Evolutionary conservation across 2,113 vertebrate genomes (phyloP).

Genomic region (Paracanthobrama guichenoti): DNA sequence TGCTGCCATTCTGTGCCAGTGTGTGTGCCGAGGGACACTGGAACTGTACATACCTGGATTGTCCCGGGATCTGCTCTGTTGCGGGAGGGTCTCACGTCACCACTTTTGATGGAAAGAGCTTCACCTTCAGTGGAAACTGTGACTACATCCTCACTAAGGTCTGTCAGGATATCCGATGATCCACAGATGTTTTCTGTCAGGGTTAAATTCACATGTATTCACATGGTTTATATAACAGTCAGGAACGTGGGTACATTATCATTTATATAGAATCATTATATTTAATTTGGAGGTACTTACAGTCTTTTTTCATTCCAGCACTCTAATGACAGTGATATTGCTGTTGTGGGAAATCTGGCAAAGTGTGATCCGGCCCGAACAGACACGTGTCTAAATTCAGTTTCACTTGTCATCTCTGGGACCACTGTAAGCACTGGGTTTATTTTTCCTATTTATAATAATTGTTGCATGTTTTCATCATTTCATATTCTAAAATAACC

Average conservation of each 20-base stretch:
- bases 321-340: slow-evolving; percentile 26
- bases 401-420: slow-evolving; percentile 31
- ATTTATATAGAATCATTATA: too few species aligned
- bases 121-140: slow-evolving; percentile 90
- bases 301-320: slow-evolving; percentile 1
- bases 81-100: slow-evolving; percentile 85
- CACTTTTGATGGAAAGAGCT: slow-evolving; percentile 87
- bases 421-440: slow-evolving; percentile 24
- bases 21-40: slow-evolving; percentile 77
- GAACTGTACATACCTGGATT: slow-evolving; percentile 73
- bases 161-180: background rate
- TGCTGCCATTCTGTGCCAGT: slow-evolving; percentile 59
- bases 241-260: background rate
- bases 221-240: background rate
- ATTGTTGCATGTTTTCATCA: too few species aligned
- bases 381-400: slow-evolving; percentile 44
- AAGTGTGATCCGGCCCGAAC: slow-evolving; percentile 25
- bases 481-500: too few species aligned
- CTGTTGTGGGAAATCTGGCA: slow-evolving; percentile 40
- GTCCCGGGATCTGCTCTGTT: slow-evolving; percentile 73
- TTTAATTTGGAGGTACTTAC: background rate
- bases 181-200: background rate
- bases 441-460: background rate
- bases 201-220: background rate
- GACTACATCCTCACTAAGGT: slow-evolving; percentile 88